Evolutionary conservation across 2,888 invertebrate genomes (phyloP).

Genomic region (Volucella inanis): DNA sequence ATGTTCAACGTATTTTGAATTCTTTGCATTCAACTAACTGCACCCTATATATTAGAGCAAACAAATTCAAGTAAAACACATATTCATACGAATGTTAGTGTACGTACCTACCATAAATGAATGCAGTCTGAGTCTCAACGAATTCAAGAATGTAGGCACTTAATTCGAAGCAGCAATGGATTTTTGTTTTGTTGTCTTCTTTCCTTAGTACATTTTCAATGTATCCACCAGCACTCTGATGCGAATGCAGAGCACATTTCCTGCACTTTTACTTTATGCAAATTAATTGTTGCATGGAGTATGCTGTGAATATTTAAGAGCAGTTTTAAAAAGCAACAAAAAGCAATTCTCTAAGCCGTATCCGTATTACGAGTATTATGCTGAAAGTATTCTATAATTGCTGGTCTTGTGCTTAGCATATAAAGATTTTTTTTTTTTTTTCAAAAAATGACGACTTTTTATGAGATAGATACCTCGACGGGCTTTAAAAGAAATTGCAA

Average conservation of each 20-base stretch:
- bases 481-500: neutral
- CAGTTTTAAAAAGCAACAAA: neutral
- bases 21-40: no score
- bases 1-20: no score
- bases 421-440: no score
- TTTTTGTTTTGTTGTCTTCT: slow-evolving; percentile 35
- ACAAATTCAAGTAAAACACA: neutral
- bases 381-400: no score
- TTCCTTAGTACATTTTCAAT: slow-evolving; percentile 27
- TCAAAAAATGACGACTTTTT: neutral
- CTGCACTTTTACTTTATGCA: slow-evolving; percentile 69
- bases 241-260: slow-evolving; percentile 53
- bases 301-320: neutral
- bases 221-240: slow-evolving; percentile 25
- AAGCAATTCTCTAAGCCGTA: neutral
- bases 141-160: slow-evolving; percentile 53
- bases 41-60: no score
- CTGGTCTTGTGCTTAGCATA: no score
- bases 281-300: slow-evolving; percentile 59
- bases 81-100: neutral
- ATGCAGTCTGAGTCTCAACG: slow-evolving; percentile 24
- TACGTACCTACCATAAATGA: neutral
- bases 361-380: no score
- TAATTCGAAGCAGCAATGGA: slow-evolving; percentile 45
- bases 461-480: neutral